Percentiles rank a stretch among this genome's conserved stretches.
Evolutionary conservation across 2,113 vertebrate species (phyloP).

Genomic region (Hypanus sabinus): DNA sequence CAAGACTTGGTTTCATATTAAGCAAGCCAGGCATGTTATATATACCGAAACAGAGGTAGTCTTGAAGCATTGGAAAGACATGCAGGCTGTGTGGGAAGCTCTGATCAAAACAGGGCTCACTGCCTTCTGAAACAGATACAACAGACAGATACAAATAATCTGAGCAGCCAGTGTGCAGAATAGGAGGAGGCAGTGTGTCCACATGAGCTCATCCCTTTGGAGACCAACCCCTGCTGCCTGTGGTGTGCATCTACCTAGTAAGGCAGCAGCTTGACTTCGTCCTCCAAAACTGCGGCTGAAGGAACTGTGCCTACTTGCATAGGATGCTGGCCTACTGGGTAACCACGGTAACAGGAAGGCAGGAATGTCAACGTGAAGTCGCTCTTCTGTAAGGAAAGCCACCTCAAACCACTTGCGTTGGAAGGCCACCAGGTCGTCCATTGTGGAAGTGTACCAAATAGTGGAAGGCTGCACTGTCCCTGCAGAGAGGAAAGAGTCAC

Average conservation of each 20-base stretch:
- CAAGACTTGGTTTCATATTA: background rate
- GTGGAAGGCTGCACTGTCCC: slow-evolving; percentile 55
- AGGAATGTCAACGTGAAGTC: slow-evolving; percentile 78
- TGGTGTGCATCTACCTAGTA: slow-evolving; percentile 76
- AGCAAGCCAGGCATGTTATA: background rate
- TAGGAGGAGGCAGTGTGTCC: slow-evolving; percentile 38
- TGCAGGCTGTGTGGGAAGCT: background rate
- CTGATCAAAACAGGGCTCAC: background rate
- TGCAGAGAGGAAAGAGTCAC: slow-evolving; percentile 41
- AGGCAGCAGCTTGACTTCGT: slow-evolving; percentile 92
- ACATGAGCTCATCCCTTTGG: slow-evolving; percentile 46
- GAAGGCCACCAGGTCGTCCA: slow-evolving; percentile 87
- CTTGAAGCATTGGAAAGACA: background rate
- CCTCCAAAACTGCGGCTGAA: slow-evolving; percentile 99
- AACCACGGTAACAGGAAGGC: slow-evolving; percentile 89
- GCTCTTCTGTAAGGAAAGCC: slow-evolving; percentile 85
- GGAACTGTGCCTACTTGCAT: slow-evolving; percentile 97
- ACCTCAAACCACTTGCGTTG: slow-evolving; percentile 98
- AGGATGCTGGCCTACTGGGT: slow-evolving; percentile 91
- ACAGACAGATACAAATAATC: background rate
- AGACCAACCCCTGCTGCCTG: slow-evolving; percentile 40
- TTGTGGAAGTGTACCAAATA: slow-evolving; percentile 68
- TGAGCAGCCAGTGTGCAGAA: background rate
- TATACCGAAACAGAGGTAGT: background rate
- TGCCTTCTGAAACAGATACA: background rate